phyloP scores from a whole-genome alignment of 2,888 invertebrate species.

The Chymomyza procnemis region DNA sequence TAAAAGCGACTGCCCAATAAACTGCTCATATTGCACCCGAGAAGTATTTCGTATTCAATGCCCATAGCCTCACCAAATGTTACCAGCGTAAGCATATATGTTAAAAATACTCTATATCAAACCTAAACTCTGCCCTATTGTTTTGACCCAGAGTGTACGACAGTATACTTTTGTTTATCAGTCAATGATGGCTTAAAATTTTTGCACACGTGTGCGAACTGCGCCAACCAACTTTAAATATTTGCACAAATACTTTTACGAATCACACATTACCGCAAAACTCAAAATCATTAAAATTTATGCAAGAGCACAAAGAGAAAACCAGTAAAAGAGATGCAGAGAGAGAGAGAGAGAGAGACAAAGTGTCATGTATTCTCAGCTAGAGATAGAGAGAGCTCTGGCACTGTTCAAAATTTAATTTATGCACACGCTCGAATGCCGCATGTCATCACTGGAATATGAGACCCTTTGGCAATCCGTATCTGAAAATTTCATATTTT shows the following conservation, averaged over 20 bases:
- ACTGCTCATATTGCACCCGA: too few relatives aligned
- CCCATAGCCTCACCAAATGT: too few relatives aligned
- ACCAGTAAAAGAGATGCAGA: neutral
- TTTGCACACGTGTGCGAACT: conserved; percentile 4
- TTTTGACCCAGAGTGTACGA: neutral
- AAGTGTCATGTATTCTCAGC: too few relatives aligned
- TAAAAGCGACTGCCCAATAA: too few relatives aligned
- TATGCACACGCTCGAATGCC: conserved; percentile 14
- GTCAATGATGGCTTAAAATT: conserved; percentile 12
- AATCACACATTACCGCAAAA: conserved; percentile 32
- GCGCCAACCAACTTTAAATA: conserved; percentile 44
- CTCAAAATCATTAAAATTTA: conserved; percentile 67
- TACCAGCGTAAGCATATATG: too few relatives aligned
- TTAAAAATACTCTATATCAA: too few relatives aligned
- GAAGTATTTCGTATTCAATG: too few relatives aligned
- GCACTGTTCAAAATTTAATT: conserved; percentile 23
- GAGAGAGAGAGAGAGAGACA: neutral
- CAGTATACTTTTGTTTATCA: conserved; percentile 46
- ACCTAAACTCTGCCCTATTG: neutral
- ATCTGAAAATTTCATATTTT: neutral
- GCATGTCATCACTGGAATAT: conserved; percentile 1
- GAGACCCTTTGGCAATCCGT: neutral
- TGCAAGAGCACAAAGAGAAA: conserved; percentile 31
- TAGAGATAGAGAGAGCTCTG: neutral
- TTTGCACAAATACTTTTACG: conserved; percentile 56